These are phyloP conservation scores for Enoplosus armatus DNA, from an alignment of 2,797 vertebrate species.

Conservation along the genomic window DNA sequence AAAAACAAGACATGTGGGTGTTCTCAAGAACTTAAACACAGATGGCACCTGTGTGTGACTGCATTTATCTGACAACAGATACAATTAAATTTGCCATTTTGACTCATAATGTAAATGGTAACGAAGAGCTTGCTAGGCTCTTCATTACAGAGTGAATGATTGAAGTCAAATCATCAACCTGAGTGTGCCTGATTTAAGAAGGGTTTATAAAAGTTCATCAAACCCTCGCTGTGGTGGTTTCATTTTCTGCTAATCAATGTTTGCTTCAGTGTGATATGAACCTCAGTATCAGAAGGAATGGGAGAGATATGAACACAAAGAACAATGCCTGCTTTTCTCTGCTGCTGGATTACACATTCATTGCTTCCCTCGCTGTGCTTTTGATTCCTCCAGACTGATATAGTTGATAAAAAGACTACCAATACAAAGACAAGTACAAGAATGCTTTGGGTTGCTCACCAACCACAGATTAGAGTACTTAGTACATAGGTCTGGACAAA, in stretches of 20 bases:
- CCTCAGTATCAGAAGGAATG: background rate
- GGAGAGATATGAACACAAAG: background rate
- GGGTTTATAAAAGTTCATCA: background rate
- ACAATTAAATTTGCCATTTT: conserved; percentile 5
- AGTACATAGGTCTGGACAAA: background rate
- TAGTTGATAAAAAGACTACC: background rate
- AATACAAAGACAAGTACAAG: background rate
- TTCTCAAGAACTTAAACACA: too few species aligned
- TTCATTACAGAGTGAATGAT: background rate
- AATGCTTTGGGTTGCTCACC: background rate
- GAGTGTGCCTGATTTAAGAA: background rate
- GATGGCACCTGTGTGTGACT: too few species aligned
- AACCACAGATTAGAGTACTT: background rate
- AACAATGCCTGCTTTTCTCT: background rate
- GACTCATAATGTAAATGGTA: conserved; percentile 24
- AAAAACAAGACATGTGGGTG: too few species aligned
- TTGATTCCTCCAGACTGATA: background rate
- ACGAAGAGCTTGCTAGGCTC: background rate
- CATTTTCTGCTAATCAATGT: background rate
- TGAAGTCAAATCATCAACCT: background rate
- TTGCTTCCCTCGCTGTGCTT: background rate
- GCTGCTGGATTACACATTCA: background rate
- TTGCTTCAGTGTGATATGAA: background rate
- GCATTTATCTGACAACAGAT: conserved; percentile 22
- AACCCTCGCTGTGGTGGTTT: background rate